phyloP scores from a whole-genome alignment of 2,113 vertebrate species.

The Albula glossodonta region DNA sequence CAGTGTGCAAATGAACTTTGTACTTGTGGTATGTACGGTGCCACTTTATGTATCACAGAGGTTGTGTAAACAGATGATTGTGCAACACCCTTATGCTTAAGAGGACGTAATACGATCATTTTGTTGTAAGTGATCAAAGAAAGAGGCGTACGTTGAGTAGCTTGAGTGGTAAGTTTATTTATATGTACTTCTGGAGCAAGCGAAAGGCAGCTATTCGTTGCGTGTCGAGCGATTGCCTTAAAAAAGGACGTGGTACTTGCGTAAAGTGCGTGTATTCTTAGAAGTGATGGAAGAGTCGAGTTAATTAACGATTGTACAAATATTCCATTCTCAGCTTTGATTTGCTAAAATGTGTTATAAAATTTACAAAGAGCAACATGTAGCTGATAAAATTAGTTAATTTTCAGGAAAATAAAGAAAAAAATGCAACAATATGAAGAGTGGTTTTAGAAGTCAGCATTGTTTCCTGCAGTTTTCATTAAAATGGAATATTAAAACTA shows the following conservation, averaged over 20 bases:
- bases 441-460: neutral
- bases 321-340: neutral
- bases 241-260: neutral
- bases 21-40: neutral
- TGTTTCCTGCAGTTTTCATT: too few relatives aligned
- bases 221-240: neutral
- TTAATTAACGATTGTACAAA: neutral
- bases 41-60: slow-evolving; percentile 2
- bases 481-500: too few relatives aligned
- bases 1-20: neutral
- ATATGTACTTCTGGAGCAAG: neutral
- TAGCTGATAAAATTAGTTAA: too few relatives aligned
- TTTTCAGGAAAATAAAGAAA: too few relatives aligned
- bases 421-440: neutral
- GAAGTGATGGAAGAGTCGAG: neutral
- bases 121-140: neutral
- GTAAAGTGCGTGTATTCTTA: neutral
- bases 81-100: neutral
- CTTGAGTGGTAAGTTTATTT: slow-evolving; percentile 21
- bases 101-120: neutral
- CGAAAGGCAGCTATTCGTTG: neutral
- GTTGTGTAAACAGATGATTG: slow-evolving; percentile 3
- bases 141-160: neutral
- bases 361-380: too few relatives aligned
- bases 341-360: too few relatives aligned